A percentile compares a stretch with the other conserved stretches of the same genome.
Conservation (phyloP, 2,888 invertebrate species). For the Drosophila diplacantha region DNA sequence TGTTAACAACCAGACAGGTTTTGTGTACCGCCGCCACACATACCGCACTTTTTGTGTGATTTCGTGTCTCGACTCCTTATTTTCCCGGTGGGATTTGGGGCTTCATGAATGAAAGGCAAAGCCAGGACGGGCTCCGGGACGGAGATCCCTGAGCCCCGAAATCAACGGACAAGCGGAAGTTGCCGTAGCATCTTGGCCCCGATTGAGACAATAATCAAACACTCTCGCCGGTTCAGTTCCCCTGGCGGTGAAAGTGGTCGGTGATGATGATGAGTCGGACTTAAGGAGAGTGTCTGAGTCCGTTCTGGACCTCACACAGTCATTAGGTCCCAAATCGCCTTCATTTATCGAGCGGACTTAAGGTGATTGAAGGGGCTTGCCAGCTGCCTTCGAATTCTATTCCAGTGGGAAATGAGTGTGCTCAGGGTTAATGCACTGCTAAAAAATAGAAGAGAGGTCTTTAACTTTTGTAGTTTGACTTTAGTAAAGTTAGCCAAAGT, state of each 20-base stretch:
- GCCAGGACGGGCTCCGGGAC: slow-evolving; percentile 21
- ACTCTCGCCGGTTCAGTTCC: slow-evolving; percentile 28
- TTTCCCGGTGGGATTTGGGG: slow-evolving; percentile 67
- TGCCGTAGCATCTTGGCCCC: slow-evolving; percentile 45
- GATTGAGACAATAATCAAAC: slow-evolving; percentile 61
- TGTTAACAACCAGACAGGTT: slow-evolving; percentile 55
- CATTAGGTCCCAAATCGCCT: slow-evolving; percentile 36
- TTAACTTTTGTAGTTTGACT: too few species aligned
- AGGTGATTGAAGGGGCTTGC: slow-evolving; percentile 38
- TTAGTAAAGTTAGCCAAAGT: too few species aligned
- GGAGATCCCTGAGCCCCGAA: slow-evolving; percentile 36
- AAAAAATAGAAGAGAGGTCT: not conserved
- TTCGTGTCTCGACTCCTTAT: slow-evolving; percentile 57
- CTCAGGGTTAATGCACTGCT: slow-evolving; percentile 1
- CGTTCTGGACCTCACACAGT: slow-evolving; percentile 37
- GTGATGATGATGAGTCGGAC: slow-evolving; percentile 1
- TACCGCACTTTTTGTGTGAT: slow-evolving; percentile 47
- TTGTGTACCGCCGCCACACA: slow-evolving; percentile 47
- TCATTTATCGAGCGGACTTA: slow-evolving; percentile 37
- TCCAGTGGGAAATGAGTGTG: slow-evolving; percentile 19
- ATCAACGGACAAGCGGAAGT: slow-evolving; percentile 67
- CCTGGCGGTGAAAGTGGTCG: slow-evolving; percentile 29
- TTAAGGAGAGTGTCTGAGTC: slow-evolving; percentile 19
- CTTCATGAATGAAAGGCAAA: slow-evolving; percentile 67
- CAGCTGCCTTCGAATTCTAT: slow-evolving; percentile 18